Evolutionary conservation across 2,888 invertebrate genomes (phyloP).

Genomic region (Microplitis manilae): DNA sequence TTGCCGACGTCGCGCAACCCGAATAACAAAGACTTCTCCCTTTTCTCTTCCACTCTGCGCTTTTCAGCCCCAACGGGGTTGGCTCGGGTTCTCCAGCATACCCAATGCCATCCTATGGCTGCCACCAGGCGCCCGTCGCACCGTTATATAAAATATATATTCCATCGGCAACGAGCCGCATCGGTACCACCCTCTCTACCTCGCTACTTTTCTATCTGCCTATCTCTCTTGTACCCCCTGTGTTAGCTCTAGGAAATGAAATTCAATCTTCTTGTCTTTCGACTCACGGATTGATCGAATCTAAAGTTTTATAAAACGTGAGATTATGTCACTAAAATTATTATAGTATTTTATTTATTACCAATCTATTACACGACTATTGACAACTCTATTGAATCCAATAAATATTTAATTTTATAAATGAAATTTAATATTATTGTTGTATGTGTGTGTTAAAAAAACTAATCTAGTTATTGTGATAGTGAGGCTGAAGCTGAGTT

Average conservation of each 20-base stretch:
- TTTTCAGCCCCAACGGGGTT: not conserved
- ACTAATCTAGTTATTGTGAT: not conserved
- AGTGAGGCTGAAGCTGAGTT: not conserved
- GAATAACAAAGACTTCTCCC: conserved; percentile 28
- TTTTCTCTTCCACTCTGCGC: conserved; percentile 19
- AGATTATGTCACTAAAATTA: conserved; percentile 29
- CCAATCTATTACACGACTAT: conserved; percentile 3
- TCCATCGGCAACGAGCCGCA: conserved; percentile 32
- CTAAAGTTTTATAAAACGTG: conserved; percentile 39
- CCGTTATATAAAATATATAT: conserved; percentile 27
- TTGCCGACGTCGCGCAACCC: conserved; percentile 25
- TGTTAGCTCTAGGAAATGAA: conserved; percentile 38
- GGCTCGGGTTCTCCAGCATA: conserved; percentile 26
- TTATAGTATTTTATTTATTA: not conserved
- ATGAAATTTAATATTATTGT: no score
- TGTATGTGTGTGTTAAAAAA: no score
- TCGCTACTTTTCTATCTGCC: no score
- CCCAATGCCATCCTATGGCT: conserved; percentile 25
- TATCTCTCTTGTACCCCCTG: no score
- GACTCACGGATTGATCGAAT: conserved; percentile 48
- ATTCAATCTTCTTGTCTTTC: conserved; percentile 49
- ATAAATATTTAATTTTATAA: no score
- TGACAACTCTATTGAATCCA: not conserved
- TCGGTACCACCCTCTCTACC: not conserved
- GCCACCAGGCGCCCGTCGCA: not conserved